Percentiles rank a stretch among this genome's conserved stretches.
phyloP scores from a whole-genome alignment of 2,113 vertebrate species.

The Gobiocypris rarus region DNA sequence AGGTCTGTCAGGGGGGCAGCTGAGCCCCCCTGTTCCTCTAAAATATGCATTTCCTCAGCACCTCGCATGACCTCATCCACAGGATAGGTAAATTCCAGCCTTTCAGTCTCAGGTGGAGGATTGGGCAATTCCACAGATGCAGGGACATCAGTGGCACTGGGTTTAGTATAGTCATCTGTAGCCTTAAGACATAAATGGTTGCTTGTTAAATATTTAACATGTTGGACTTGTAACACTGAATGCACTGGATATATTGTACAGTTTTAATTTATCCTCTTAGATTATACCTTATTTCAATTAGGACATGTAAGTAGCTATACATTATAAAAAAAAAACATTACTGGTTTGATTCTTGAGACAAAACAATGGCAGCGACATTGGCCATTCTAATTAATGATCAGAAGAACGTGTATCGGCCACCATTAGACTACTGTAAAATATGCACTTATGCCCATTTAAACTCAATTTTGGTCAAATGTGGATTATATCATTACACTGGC shows the following conservation, averaged over 20 bases:
- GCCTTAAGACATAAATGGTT: constrained; percentile 63
- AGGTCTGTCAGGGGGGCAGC: constrained; percentile 21
- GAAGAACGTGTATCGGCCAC: too few relatives aligned
- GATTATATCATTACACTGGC: too few relatives aligned
- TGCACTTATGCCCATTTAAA: too few relatives aligned
- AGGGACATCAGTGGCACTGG: constrained; percentile 39
- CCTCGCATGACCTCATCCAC: constrained; percentile 40
- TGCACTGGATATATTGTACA: background rate
- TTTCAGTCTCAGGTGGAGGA: constrained; percentile 40
- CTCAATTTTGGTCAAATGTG: too few relatives aligned
- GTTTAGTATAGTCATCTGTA: constrained; percentile 51
- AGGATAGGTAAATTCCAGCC: constrained; percentile 40
- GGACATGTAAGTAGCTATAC: too few relatives aligned
- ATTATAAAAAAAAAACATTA: too few relatives aligned
- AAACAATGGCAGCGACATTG: too few relatives aligned
- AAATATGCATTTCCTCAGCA: constrained; percentile 41
- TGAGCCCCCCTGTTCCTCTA: constrained; percentile 45
- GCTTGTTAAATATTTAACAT: constrained; percentile 6
- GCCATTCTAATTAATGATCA: too few relatives aligned
- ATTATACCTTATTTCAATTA: too few relatives aligned
- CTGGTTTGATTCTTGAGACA: too few relatives aligned
- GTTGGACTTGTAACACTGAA: background rate
- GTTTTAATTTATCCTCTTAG: background rate
- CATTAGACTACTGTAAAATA: too few relatives aligned
- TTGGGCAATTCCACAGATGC: constrained; percentile 29